Conservation (phyloP, 2,797 vertebrate genomes). For the Parambassis ranga region DNA sequence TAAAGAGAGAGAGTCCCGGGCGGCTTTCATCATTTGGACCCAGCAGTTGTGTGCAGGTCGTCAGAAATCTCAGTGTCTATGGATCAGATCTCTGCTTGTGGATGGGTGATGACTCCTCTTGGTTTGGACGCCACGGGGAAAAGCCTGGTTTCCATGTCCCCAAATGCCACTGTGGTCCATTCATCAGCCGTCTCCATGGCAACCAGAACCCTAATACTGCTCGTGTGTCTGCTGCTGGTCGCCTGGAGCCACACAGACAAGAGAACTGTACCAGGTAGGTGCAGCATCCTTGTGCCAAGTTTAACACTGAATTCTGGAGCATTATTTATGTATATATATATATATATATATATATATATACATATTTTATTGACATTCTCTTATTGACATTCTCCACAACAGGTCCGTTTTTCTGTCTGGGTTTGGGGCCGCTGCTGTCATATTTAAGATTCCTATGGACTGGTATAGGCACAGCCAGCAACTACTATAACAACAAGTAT, state of each 20-base stretch:
- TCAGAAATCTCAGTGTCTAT: constrained; percentile 25
- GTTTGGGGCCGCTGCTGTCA: constrained; percentile 90
- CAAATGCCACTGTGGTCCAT: constrained; percentile 75
- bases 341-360: no score
- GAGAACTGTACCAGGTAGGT: constrained; percentile 86
- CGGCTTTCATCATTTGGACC: not conserved
- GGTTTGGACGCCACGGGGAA: constrained; percentile 53
- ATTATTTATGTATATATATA: no score
- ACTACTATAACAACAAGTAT: constrained; percentile 93
- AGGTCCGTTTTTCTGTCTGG: constrained; percentile 92
- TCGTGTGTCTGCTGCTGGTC: constrained; percentile 83
- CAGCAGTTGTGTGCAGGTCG: not conserved
- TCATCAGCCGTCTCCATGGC: constrained; percentile 63
- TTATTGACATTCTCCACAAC: not conserved
- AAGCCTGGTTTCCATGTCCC: constrained; percentile 69
- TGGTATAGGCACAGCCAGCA: constrained; percentile 91
- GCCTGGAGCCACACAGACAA: constrained; percentile 82
- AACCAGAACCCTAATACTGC: constrained; percentile 79
- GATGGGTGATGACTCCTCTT: constrained; percentile 48
- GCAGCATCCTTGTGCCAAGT: not conserved
- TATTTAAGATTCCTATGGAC: constrained; percentile 92
- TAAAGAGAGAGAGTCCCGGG: constrained; percentile 76
- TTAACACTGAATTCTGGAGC: not conserved
- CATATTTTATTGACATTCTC: not conserved
- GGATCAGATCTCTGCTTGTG: constrained; percentile 61